Base-by-base conservation (phyloP, 1,140 invertebrate genomes). In the Zaprionus taronus region DNA sequence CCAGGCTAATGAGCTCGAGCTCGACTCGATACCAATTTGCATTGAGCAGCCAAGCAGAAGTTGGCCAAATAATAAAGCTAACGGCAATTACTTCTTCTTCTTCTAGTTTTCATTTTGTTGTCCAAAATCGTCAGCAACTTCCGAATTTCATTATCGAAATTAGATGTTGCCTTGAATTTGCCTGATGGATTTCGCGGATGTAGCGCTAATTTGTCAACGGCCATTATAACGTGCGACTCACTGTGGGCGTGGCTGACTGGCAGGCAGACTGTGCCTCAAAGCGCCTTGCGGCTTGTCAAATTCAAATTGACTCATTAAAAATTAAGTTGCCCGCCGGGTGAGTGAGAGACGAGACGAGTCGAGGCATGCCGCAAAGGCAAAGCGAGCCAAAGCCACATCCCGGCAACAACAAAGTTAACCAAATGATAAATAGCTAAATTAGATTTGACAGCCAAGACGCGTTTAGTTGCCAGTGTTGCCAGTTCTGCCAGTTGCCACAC, bases 261-360 rank as follows among this genome's bases (percentile, higher is more conserved):
- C 72, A 62, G 34, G 17, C 57, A 71, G 57, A 34, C 17, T 60
- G 31, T 11, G 56, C 55, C 28, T 20, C 22, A 44, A 26, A 28
- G 44, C 44, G 28, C 61, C 38, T 36, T 53, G 47, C 73, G 85
- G 81, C 81, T 85, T 90, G 85, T 90, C 82, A 90, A 90, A 90
- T 90, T 90, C 85, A 90, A 90, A 90, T 90, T 90, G 85, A 84
- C 81, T 90, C 85, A 90, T 90, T 90, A 85, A 90, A 90, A 90
- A 90, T 90, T 90, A 90, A 90, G 85, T 90, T 90, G 76, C 53
- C 72, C 61, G 34, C 20, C 66, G 64, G 60, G 49, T 22, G 4
- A 5, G 47, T 49, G 38, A 34, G 31, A 11, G 38, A 2, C 15
- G 38, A 6, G 38, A 4, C 4, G 38, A 41, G 36, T 12, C n/a